Evolutionary conservation across 2,888 invertebrate genomes (phyloP).

Genomic region (Neuroscelio doddi): DNA sequence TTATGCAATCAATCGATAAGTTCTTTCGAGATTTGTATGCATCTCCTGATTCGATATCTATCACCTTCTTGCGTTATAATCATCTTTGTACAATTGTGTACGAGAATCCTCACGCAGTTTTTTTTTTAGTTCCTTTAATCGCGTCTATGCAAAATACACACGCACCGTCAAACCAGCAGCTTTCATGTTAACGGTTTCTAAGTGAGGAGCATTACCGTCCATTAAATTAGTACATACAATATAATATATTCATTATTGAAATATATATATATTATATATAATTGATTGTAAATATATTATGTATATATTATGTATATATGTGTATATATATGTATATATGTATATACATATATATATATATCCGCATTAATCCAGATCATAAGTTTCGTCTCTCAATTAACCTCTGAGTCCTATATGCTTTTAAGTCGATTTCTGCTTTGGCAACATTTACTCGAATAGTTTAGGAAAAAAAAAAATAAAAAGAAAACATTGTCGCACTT

Average conservation of each 20-base stretch:
- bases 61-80: background rate
- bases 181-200: constrained; percentile 45
- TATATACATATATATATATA: background rate
- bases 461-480: background rate
- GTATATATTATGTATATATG: no score
- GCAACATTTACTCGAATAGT: background rate
- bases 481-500: background rate
- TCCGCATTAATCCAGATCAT: background rate
- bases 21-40: background rate
- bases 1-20: background rate
- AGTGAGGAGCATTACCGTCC: constrained; percentile 47
- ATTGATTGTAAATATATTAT: constrained; percentile 69
- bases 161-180: constrained; percentile 45
- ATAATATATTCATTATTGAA: constrained; percentile 33
- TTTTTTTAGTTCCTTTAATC: constrained; percentile 4
- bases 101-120: background rate
- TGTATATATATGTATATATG: background rate
- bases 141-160: background rate
- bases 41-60: background rate
- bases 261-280: constrained; percentile 46
- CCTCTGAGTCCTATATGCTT: background rate
- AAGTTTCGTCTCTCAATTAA: constrained; percentile 4
- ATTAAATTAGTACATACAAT: constrained; percentile 49
- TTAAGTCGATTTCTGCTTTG: constrained; percentile 1
- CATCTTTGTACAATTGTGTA: background rate